Conservation (phyloP, 2,797 vertebrate species). For the Perodicticus potto region DNA sequence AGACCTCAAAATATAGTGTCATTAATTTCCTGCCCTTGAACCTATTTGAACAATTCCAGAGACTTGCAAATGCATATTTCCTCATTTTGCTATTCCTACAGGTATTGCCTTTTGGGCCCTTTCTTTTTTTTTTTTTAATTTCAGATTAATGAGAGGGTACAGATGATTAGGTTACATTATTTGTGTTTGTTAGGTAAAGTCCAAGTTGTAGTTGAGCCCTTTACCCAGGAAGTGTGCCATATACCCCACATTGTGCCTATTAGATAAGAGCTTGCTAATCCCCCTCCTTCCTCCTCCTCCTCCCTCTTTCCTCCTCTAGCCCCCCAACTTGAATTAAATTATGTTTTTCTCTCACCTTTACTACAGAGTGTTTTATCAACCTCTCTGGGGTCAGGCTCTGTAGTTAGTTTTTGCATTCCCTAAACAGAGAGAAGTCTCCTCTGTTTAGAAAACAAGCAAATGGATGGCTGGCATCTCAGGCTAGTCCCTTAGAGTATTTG, state of each 20-base stretch:
- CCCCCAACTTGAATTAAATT: no score
- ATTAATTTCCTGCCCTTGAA: conserved; percentile 96
- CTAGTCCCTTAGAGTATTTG: neutral
- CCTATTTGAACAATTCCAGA: conserved; percentile 96
- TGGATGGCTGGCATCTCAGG: neutral
- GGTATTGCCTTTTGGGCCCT: conserved; percentile 85
- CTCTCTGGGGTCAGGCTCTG: neutral
- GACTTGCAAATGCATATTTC: conserved; percentile 96
- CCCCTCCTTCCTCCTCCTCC: no score
- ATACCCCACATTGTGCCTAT: no score
- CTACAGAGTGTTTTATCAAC: conserved; percentile 1
- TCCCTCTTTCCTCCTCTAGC: no score
- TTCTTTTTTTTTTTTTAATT: no score
- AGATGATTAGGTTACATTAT: no score
- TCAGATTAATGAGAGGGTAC: no score
- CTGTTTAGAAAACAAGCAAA: neutral
- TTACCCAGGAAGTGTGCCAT: no score
- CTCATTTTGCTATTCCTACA: conserved; percentile 95
- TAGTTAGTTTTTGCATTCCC: conserved; percentile 26
- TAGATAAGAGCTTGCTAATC: no score
- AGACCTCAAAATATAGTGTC: conserved; percentile 95
- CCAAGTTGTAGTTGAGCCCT: no score
- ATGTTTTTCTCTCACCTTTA: neutral
- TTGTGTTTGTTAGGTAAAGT: no score
- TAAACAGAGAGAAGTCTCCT: conserved; percentile 12